Conservation (phyloP, 1,140 invertebrate genomes). For the Ips nitidus region DNA sequence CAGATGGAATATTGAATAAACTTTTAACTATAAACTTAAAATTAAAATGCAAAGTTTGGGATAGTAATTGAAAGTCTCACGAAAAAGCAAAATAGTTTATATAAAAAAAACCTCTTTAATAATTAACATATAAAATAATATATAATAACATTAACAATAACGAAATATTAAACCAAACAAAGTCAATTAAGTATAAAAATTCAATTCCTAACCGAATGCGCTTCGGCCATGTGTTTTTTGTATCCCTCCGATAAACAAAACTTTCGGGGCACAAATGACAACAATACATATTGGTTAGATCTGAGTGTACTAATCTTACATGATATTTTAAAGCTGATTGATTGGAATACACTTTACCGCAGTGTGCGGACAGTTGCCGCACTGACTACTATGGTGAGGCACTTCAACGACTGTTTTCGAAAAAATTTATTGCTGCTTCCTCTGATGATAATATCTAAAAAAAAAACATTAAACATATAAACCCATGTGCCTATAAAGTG, state of each 20-base stretch:
- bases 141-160: slow-evolving; percentile 27
- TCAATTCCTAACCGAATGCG: slow-evolving; percentile 63
- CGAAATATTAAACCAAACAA: slow-evolving; percentile 19
- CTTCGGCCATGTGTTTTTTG: slow-evolving; percentile 66
- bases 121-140: slow-evolving; percentile 34
- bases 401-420: slow-evolving; percentile 34
- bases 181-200: no score
- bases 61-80: no score
- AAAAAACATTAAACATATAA: slow-evolving; percentile 1
- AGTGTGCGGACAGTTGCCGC: slow-evolving; percentile 67
- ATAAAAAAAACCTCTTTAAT: slow-evolving; percentile 29
- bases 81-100: no score
- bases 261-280: slow-evolving; percentile 66
- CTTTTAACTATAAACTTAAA: no score
- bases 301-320: slow-evolving; percentile 67
- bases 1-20: no score
- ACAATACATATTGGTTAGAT: slow-evolving; percentile 64
- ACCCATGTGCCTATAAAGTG: neutral
- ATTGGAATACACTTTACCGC: slow-evolving; percentile 59
- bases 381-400: slow-evolving; percentile 60
- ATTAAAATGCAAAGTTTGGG: no score
- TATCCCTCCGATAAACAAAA: slow-evolving; percentile 65
- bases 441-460: slow-evolving; percentile 30
- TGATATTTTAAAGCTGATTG: slow-evolving; percentile 70
- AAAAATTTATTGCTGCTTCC: slow-evolving; percentile 36